phyloP scores from a whole-genome alignment of 2,797 vertebrate genomes.

The Calcarius lapponicus region DNA sequence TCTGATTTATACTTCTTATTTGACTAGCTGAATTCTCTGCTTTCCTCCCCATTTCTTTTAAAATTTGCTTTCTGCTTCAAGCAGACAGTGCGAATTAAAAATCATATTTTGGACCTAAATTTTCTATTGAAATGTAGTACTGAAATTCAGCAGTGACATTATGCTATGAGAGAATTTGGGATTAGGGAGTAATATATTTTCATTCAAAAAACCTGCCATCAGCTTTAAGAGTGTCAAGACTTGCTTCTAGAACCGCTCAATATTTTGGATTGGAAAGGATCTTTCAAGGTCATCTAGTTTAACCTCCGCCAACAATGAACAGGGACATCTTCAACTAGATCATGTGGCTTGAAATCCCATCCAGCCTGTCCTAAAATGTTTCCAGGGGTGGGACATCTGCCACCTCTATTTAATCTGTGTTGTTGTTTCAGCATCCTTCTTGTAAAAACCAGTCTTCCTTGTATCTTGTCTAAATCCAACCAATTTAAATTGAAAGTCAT shows the following conservation, averaged over 20 bases:
- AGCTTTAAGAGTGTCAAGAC: neutral
- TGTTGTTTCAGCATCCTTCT: neutral
- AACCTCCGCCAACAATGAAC: rapidly evolving
- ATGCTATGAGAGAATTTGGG: neutral
- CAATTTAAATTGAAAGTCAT: neutral
- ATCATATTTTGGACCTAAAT: neutral
- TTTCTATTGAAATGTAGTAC: neutral
- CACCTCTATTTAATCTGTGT: neutral
- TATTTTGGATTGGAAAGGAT: neutral
- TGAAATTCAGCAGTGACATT: neutral
- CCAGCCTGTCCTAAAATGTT: neutral
- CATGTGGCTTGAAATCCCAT: neutral
- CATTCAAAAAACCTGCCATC: neutral
- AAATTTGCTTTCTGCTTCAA: neutral
- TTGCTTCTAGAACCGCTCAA: neutral
- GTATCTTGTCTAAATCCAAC: neutral
- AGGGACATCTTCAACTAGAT: neutral
- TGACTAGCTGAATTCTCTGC: neutral
- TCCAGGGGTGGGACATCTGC: neutral
- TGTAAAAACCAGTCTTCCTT: neutral
- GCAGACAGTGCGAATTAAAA: neutral
- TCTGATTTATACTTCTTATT: neutral
- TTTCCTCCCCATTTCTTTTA: neutral
- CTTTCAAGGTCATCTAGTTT: neutral
- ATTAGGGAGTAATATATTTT: neutral